Evolutionary conservation across 2,797 vertebrate genomes (phyloP), one percentile per base, ranked within the genome.

Genomic region (Tragopan temminckii): DNA sequence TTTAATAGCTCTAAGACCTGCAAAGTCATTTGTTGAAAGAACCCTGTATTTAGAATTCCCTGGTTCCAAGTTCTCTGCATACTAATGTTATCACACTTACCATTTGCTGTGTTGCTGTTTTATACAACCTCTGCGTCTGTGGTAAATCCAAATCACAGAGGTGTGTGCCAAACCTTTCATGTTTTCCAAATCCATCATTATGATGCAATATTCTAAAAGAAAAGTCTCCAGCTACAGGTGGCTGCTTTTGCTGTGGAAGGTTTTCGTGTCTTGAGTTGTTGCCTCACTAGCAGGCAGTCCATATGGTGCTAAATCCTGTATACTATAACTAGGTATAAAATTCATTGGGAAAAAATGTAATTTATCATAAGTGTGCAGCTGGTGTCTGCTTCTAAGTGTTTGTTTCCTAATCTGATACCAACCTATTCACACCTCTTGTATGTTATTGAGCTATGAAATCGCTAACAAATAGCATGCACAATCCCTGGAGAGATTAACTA

Each of bases 281-380:
- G 69, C 80, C 66, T 95, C 31, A 3, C 94, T 92, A 83, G 79
- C 88, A 91, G 87, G 96, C 91, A 87, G 74, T 58, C 95, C 97
- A 96, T 97, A 96, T 97, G 97, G 94, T 96, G 92, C 93, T 92
- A 96, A 97, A 97, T 96, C 88, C 91, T 90, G 64, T 94, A 96
- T 98, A 96, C 91, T 97, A 86, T 96, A 97, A 97, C 95, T 93
- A 92, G 89, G 94, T 97, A 94, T 96, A 97, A 97, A 97, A 97
- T 95, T 97, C 92, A 93, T 89, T 92, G 53, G 67, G 91, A 88
- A 95, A 95, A 96, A 95, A 89, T 80, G 88, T 89, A 95, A 98
- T 97, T 98, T 97, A 98, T 97, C 97, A 97, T 71, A 94, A 97
- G 84, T 94, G 79, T 95, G 96, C 97, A 98, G 97, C 97, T 97